Conservation (phyloP, 2,888 invertebrate species). For the Thymelicus lineola region DNA sequence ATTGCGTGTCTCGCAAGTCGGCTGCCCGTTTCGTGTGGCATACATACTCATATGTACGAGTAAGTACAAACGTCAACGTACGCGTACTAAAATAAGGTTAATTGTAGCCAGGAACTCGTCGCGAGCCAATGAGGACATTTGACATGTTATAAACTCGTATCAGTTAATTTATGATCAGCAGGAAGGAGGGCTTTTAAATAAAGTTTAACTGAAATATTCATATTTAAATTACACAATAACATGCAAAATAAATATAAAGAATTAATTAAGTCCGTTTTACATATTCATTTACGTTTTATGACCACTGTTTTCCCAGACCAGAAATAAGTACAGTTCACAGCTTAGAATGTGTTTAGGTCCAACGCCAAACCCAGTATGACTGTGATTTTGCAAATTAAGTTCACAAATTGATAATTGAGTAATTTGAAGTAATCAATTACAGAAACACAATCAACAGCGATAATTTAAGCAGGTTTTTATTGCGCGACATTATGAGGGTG, state of each 20-base stretch:
- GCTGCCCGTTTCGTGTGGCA: conserved; percentile 56
- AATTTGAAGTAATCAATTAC: background rate
- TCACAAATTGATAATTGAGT: too few relatives aligned
- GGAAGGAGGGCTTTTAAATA: conserved; percentile 24
- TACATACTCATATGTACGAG: conserved; percentile 52
- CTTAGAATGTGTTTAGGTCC: too few relatives aligned
- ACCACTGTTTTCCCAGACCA: too few relatives aligned
- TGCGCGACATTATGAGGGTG: conserved; percentile 23
- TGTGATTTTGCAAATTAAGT: too few relatives aligned
- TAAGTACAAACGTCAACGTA: conserved; percentile 48
- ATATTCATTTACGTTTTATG: too few relatives aligned
- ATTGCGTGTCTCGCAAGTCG: conserved; percentile 56
- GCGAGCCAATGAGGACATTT: conserved; percentile 42
- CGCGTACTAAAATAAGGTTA: conserved; percentile 55
- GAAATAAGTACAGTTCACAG: too few relatives aligned
- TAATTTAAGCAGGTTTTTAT: conserved; percentile 24
- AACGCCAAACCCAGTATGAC: too few relatives aligned
- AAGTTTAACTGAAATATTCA: conserved; percentile 20
- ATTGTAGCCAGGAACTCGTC: conserved; percentile 50
- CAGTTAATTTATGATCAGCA: conserved; percentile 16
- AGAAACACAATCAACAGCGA: background rate
- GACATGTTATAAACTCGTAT: conserved; percentile 24
- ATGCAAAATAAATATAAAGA: too few relatives aligned
- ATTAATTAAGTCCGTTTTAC: too few relatives aligned
- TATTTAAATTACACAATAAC: conserved; percentile 5